Conservation (phyloP, 2,113 vertebrate genomes). For the Onychostoma macrolepis region DNA sequence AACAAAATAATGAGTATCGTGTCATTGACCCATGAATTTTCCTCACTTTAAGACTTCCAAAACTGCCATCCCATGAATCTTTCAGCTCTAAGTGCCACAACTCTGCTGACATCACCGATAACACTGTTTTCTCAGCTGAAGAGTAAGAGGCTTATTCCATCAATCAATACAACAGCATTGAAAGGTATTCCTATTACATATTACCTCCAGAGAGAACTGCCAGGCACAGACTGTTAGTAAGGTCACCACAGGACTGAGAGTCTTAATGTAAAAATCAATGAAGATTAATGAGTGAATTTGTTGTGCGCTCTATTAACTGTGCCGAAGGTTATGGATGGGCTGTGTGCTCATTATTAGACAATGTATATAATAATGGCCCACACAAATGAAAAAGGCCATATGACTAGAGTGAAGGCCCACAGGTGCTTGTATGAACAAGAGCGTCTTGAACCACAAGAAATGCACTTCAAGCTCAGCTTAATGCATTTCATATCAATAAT, state of each 20-base stretch:
- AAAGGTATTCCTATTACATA: constrained; percentile 26
- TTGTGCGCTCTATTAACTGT: constrained; percentile 33
- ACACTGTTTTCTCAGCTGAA: constrained; percentile 4
- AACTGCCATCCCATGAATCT: background rate
- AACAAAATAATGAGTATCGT: background rate
- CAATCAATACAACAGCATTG: constrained; percentile 24
- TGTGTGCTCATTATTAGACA: constrained; percentile 21
- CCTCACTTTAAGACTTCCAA: background rate
- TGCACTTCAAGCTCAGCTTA: constrained; percentile 12
- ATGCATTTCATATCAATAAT: constrained; percentile 42
- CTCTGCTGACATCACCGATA: background rate
- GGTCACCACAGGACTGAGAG: constrained; percentile 7
- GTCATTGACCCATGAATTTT: background rate
- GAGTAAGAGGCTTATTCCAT: constrained; percentile 20
- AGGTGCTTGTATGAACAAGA: constrained; percentile 8
- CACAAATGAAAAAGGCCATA: constrained; percentile 8
- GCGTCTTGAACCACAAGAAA: background rate
- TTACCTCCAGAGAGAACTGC: constrained; percentile 29
- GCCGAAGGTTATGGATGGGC: constrained; percentile 23
- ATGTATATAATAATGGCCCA: background rate
- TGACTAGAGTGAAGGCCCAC: background rate
- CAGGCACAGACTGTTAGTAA: constrained; percentile 26
- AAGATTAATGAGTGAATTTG: constrained; percentile 40
- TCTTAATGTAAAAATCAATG: constrained; percentile 43
- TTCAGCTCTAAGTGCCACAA: background rate